phyloP scores from a whole-genome alignment of 2,113 vertebrate genomes.

The Rhinopomastus cyanomelas region DNA sequence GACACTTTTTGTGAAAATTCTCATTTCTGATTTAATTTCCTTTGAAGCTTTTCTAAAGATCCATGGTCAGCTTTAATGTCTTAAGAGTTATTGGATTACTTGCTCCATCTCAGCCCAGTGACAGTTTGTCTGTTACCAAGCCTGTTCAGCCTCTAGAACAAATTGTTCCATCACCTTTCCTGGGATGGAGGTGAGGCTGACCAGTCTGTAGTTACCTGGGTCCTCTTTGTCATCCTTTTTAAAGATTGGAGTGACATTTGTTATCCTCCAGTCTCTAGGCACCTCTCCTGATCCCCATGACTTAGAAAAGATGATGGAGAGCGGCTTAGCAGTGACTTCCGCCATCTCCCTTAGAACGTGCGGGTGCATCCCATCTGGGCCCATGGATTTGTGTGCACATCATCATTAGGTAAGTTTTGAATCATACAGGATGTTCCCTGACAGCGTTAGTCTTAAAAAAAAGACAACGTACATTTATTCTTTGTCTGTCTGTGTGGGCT shows the following conservation, averaged over 20 bases:
- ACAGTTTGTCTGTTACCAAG: neutral
- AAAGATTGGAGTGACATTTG: no score
- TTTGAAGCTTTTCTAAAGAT: neutral
- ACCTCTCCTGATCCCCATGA: no score
- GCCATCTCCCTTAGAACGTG: no score
- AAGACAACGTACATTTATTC: neutral
- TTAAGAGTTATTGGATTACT: neutral
- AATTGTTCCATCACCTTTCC: no score
- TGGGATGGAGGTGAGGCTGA: no score
- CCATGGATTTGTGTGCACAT: neutral
- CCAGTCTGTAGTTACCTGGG: no score
- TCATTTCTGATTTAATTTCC: neutral
- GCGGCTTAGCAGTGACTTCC: no score
- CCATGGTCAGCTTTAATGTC: neutral
- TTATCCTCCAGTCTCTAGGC: no score
- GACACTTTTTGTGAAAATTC: neutral
- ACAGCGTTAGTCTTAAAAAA: neutral
- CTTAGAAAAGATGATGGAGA: no score
- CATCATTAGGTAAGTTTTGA: neutral
- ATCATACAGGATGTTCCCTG: accelerated
- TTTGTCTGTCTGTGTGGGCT: neutral
- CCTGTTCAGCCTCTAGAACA: no score
- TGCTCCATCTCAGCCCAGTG: accelerated
- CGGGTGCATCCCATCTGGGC: no score
- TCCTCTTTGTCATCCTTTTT: no score